These are phyloP conservation scores for Pasiphila rectangulata DNA, from an alignment of 2,888 invertebrate genomes.

Conservation along the genomic window DNA sequence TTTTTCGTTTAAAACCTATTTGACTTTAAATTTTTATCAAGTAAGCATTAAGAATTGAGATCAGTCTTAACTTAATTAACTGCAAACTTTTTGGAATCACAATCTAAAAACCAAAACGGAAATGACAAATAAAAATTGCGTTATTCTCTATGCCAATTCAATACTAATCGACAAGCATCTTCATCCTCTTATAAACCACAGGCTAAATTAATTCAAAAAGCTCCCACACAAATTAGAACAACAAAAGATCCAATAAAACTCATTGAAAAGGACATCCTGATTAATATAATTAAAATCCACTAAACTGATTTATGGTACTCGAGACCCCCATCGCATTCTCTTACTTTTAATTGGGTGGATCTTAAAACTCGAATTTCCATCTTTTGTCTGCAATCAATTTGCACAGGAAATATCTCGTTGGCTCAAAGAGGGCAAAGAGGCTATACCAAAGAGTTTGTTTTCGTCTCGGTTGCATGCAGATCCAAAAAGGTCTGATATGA, in stretches of 20 bases:
- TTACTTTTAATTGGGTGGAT: slow-evolving; percentile 64
- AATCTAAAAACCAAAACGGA: neutral
- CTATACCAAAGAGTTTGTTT: slow-evolving; percentile 51
- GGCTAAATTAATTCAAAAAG: slow-evolving; percentile 25
- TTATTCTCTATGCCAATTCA: slow-evolving; percentile 6
- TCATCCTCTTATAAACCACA: slow-evolving; percentile 4
- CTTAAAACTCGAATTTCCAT: slow-evolving; percentile 59
- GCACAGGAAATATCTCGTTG: slow-evolving; percentile 69
- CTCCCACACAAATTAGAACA: slow-evolving; percentile 39
- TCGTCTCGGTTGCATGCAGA: slow-evolving; percentile 61
- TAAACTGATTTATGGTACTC: slow-evolving; percentile 61
- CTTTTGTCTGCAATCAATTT: slow-evolving; percentile 58
- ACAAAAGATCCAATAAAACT: slow-evolving; percentile 47
- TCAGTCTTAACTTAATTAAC: too few species aligned
- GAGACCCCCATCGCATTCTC: slow-evolving; percentile 69
- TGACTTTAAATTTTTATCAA: too few species aligned
- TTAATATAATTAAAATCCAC: slow-evolving; percentile 62
- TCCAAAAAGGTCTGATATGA: slow-evolving; percentile 68
- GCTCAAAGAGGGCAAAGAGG: slow-evolving; percentile 40
- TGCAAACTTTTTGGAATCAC: neutral
- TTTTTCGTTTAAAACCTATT: too few species aligned
- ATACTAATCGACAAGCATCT: slow-evolving; percentile 5
- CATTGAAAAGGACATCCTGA: slow-evolving; percentile 59
- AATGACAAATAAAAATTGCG: neutral
- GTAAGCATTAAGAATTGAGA: too few species aligned